Conservation (phyloP, 1,140 invertebrate species). For the Drosophila tani region DNA sequence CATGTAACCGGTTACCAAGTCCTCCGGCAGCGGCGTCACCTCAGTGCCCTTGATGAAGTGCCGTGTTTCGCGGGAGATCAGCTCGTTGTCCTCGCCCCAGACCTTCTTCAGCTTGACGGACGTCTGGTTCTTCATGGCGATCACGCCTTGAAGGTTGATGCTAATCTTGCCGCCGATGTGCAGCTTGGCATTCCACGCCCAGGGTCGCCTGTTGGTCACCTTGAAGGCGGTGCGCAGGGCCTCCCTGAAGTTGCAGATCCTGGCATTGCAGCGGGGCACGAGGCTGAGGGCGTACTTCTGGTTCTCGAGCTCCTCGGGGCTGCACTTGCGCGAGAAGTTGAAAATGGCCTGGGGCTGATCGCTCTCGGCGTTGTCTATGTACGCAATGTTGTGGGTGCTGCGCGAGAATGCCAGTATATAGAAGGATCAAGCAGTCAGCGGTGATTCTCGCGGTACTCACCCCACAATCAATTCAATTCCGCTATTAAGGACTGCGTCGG, state of each 20-base stretch:
- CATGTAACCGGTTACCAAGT: slow-evolving; percentile 81
- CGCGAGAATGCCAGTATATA: not conserved
- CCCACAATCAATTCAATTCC: slow-evolving; percentile 71
- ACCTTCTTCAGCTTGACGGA: slow-evolving; percentile 71
- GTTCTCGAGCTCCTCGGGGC: slow-evolving; percentile 53
- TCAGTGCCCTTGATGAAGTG: slow-evolving; percentile 68
- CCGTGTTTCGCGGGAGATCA: slow-evolving; percentile 57
- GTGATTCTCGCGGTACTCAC: slow-evolving; percentile 28
- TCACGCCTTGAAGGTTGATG: slow-evolving; percentile 67
- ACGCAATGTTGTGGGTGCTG: slow-evolving; percentile 68
- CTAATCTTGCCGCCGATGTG: slow-evolving; percentile 66
- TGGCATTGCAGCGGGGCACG: slow-evolving; percentile 66
- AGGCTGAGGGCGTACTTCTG: slow-evolving; percentile 69
- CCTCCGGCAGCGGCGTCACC: slow-evolving; percentile 53
- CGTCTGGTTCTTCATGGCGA: slow-evolving; percentile 75
- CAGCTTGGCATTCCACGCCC: slow-evolving; percentile 71
- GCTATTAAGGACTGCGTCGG: slow-evolving; percentile 23
- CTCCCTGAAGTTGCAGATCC: slow-evolving; percentile 71
- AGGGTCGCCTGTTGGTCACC: slow-evolving; percentile 62
- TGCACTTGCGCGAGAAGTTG: slow-evolving; percentile 40
- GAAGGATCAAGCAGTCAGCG: not conserved
- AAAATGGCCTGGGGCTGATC: slow-evolving; percentile 62
- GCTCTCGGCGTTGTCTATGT: slow-evolving; percentile 63
- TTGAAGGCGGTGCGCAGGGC: slow-evolving; percentile 51
- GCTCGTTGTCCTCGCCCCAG: slow-evolving; percentile 60